phyloP scores from a whole-genome alignment of 2,113 vertebrate genomes.

The Malurus melanocephalus region DNA sequence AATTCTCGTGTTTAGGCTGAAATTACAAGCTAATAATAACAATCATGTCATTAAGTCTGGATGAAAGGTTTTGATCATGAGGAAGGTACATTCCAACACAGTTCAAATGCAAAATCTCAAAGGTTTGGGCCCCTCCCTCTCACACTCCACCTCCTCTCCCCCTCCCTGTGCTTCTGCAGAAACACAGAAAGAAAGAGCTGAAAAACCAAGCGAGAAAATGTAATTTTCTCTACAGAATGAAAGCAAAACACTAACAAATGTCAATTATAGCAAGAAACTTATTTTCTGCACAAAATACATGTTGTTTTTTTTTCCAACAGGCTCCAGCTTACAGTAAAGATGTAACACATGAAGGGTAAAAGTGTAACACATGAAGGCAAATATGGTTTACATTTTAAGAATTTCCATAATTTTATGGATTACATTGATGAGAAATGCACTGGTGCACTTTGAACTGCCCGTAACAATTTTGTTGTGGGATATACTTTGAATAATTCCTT shows the following conservation, averaged over 20 bases:
- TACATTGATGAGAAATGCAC: conserved; percentile 12
- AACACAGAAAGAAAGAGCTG: background rate
- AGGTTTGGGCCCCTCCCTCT: background rate
- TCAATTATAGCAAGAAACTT: background rate
- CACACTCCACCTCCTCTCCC: background rate
- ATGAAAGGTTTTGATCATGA: conserved; percentile 2
- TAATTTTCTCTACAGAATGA: background rate
- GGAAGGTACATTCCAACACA: conserved; percentile 5
- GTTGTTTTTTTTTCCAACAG: background rate
- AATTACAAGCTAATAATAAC: conserved; percentile 11
- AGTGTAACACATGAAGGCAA: background rate
- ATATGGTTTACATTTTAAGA: background rate
- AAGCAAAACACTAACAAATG: background rate
- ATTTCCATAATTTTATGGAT: background rate
- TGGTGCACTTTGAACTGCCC: background rate
- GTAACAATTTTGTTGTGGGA: background rate
- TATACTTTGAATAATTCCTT: background rate
- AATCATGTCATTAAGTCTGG: background rate
- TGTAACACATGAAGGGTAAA: background rate
- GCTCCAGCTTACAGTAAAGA: background rate
- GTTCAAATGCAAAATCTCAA: background rate
- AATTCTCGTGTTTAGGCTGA: background rate
- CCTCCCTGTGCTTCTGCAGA: background rate
- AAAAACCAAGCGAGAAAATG: background rate
- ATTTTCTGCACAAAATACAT: background rate